Conservation (phyloP, 2,797 vertebrate species). For the Natrix natrix region DNA sequence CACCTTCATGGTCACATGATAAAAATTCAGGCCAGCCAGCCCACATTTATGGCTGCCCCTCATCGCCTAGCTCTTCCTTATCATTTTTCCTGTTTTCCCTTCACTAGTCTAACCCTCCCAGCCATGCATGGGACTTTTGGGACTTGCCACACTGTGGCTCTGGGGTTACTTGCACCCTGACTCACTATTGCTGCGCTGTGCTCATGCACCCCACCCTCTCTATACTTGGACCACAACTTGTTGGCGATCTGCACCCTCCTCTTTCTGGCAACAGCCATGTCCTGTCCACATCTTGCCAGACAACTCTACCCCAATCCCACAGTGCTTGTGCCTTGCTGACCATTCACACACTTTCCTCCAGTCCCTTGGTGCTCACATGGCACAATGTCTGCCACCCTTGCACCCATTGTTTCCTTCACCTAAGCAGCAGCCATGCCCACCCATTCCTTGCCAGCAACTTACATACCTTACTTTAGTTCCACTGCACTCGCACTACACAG, state of each 20-base stretch:
- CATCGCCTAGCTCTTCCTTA: not conserved
- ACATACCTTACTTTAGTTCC: too few relatives aligned
- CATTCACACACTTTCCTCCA: not conserved
- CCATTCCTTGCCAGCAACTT: not conserved
- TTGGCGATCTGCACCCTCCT: too few relatives aligned
- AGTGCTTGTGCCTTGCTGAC: not conserved
- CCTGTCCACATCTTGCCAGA: not conserved
- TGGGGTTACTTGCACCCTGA: not conserved
- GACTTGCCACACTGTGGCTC: not conserved
- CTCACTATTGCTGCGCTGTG: not conserved
- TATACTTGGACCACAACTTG: not conserved
- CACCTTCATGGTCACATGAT: not conserved
- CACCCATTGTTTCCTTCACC: not conserved
- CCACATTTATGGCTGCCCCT: not conserved
- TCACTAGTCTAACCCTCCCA: not conserved
- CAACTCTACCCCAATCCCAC: not conserved
- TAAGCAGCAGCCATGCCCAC: not conserved
- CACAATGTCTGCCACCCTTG: not conserved
- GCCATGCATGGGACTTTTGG: not conserved
- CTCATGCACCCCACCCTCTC: not conserved
- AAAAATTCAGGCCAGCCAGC: not conserved
- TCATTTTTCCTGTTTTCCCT: not conserved
- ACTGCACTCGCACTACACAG: not conserved
- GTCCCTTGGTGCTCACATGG: not conserved
- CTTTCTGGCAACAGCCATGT: not conserved